Base-by-base conservation (phyloP, 2,797 vertebrate genomes). In the Chromobotia macracanthus region DNA sequence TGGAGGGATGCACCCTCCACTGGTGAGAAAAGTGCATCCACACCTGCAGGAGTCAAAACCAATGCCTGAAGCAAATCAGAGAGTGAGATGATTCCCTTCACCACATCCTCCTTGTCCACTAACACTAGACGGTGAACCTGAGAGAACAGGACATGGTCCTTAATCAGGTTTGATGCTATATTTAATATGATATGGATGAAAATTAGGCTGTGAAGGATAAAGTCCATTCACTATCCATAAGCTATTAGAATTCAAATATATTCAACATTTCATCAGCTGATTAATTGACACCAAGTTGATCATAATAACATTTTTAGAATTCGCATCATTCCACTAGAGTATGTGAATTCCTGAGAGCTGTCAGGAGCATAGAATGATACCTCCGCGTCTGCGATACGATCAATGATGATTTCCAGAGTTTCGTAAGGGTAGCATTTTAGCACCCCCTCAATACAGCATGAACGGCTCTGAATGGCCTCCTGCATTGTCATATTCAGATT, bases 61-160 rank as follows among this genome's bases (percentile, higher is more conserved):
- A 99, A 91, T 0, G 97, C 95, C 90, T 99, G 97, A 8, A 99
- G 96, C 79, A 99, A 94, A 91, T 99, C 97, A 0, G 97, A 99
- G 44, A 99, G 95, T 44, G 97, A 99, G 82, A 99, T 85, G 63
- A 99, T 96, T 12, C 97, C 97, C 87, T 90, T 93, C 0, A 96
- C 96, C 80, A 93, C 89, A 64, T 88, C 94, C 1, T 93, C 92
- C 76, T 91, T 90, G 10, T 99, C 96, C 79, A 99, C 96, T 86
- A 98, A 89, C 79, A 99, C 97, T 90, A 98, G 87, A 72, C 97
- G 96, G 91, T 99, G 97, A 80, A 99, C 97, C 97, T 99, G 89
- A 21, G 2, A 68, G 25, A 58, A 65, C 16, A 41, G 8, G 35
- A 38, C 18, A 5, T 38, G 15, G 15, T 25, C 18, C 7, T 7